These are phyloP conservation scores for Rallus limicola DNA, from an alignment of 2,113 vertebrate genomes.

Conservation along the genomic window DNA sequence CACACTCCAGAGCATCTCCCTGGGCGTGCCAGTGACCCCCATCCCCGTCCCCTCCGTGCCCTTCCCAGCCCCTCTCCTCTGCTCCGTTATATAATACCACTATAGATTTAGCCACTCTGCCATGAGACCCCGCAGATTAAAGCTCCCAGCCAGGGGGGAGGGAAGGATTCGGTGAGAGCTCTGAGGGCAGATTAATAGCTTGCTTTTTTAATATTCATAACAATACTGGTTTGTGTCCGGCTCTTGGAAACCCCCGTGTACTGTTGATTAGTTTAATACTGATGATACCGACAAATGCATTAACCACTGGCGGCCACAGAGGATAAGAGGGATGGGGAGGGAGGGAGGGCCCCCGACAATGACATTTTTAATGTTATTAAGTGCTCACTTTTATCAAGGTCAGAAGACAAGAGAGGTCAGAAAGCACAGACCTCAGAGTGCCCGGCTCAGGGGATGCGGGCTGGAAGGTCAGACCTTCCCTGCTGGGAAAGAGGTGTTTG, in stretches of 20 bases:
- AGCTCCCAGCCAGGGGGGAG: neutral
- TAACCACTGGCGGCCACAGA: neutral
- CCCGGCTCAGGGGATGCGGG: neutral
- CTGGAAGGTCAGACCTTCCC: too few relatives aligned
- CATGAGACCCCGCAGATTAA: slow-evolving; percentile 72
- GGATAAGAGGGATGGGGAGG: neutral
- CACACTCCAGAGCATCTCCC: neutral
- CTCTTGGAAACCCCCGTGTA: slow-evolving; percentile 48
- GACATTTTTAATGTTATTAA: slow-evolving; percentile 66
- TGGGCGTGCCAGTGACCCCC: neutral
- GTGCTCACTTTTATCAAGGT: slow-evolving; percentile 64
- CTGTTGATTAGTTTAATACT: slow-evolving; percentile 69
- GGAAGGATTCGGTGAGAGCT: slow-evolving; percentile 22
- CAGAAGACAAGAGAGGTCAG: neutral
- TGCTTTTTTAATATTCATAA: slow-evolving; percentile 69
- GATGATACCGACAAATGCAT: slow-evolving; percentile 50
- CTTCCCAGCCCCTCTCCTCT: slow-evolving; percentile 35
- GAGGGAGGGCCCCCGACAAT: neutral
- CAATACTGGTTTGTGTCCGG: slow-evolving; percentile 52
- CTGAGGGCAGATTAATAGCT: slow-evolving; percentile 61
- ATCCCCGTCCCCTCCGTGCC: neutral
- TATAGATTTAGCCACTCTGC: slow-evolving; percentile 68
- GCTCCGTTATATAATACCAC: slow-evolving; percentile 62
- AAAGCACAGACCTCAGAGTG: neutral
- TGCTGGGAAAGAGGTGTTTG: neutral